These are phyloP conservation scores for Lithosia quadra DNA, from an alignment of 2,888 invertebrate species.

Conservation along the genomic window DNA sequence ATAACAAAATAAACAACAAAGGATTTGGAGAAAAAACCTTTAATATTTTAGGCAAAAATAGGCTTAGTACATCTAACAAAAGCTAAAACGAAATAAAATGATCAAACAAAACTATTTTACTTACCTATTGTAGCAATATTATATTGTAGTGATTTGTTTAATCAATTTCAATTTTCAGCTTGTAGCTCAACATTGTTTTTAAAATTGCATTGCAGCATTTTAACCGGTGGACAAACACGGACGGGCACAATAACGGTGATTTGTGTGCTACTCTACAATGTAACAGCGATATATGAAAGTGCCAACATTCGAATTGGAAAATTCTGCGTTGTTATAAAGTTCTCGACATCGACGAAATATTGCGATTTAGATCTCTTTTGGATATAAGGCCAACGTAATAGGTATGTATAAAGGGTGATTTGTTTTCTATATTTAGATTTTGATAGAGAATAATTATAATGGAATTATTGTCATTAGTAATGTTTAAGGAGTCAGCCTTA, in stretches of 20 bases:
- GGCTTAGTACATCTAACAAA: not conserved
- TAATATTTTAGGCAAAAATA: not conserved
- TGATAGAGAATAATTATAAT: not conserved
- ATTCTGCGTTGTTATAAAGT: constrained; percentile 68
- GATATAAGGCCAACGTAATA: not conserved
- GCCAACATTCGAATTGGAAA: constrained; percentile 68
- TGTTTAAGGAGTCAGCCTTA: too few species aligned
- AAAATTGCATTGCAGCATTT: constrained; percentile 48
- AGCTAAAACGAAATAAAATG: not conserved
- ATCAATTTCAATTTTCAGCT: constrained; percentile 32
- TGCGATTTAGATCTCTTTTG: constrained; percentile 31
- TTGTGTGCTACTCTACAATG: constrained; percentile 48
- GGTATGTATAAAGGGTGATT: not conserved
- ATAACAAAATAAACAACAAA: constrained; percentile 4
- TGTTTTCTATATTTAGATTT: too few species aligned
- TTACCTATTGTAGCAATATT: not conserved
- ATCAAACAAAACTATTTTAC: not conserved
- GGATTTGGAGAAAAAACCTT: not conserved
- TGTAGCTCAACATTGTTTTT: constrained; percentile 34
- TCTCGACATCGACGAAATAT: constrained; percentile 63
- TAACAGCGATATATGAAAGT: constrained; percentile 56
- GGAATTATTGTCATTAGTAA: too few species aligned
- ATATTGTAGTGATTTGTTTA: constrained; percentile 24
- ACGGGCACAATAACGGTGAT: constrained; percentile 61
- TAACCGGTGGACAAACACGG: constrained; percentile 57